Evolutionary conservation across 2,113 vertebrate genomes (phyloP).

Genomic region (Gyps fulvus): DNA sequence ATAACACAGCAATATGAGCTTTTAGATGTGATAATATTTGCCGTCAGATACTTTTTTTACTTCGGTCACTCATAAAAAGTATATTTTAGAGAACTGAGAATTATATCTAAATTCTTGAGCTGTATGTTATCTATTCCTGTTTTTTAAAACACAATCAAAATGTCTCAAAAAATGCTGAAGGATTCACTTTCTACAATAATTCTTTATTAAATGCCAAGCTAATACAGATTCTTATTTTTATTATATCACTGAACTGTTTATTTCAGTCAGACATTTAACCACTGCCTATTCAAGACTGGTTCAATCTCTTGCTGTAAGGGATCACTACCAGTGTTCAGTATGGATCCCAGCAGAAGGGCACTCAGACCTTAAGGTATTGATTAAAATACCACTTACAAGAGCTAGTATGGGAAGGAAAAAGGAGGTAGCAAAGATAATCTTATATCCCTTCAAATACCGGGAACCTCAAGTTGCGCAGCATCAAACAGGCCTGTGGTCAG

Average conservation of each 20-base stretch:
- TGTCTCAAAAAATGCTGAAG: background rate
- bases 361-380: background rate
- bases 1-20: background rate
- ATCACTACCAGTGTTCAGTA: background rate
- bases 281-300: background rate
- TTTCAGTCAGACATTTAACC: background rate
- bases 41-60: background rate
- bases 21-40: background rate
- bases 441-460: background rate
- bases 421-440: background rate
- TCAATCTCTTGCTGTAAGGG: background rate
- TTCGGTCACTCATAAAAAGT: background rate
- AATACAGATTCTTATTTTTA: background rate
- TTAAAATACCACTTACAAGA: background rate
- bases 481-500: background rate
- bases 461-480: too few species aligned
- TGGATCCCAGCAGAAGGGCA: background rate
- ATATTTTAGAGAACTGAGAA: background rate
- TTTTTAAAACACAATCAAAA: background rate
- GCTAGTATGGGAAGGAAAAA: background rate
- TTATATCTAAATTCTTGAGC: slow-evolving; percentile 13
- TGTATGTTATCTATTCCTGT: background rate
- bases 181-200: background rate
- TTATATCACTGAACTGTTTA: background rate
- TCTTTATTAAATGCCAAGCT: background rate